phyloP scores from a whole-genome alignment of 2,113 vertebrate genomes.

The Cyanoramphus novaezelandiae region DNA sequence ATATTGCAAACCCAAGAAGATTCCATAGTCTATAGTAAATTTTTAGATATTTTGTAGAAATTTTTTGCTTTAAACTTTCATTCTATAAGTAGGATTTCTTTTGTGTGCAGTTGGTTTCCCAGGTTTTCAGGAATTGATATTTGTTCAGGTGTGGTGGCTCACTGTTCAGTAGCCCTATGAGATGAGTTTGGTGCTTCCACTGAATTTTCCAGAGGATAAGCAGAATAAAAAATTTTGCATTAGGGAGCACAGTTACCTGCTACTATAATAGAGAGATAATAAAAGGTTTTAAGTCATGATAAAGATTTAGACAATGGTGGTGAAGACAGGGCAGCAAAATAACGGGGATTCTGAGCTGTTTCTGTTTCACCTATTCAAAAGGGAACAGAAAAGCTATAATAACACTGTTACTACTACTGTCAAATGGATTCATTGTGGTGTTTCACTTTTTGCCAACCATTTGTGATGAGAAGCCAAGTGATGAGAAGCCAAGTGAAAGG shows the following conservation, averaged over 20 bases:
- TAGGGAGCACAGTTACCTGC: not conserved
- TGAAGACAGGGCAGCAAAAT: not conserved
- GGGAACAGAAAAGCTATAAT: not conserved
- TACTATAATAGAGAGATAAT: not conserved
- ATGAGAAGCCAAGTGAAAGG: not conserved
- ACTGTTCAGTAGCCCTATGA: not conserved
- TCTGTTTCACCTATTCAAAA: not conserved
- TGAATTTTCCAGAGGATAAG: not conserved
- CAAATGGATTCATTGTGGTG: not conserved
- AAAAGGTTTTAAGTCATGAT: not conserved
- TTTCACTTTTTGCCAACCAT: not conserved
- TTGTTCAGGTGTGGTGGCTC: not conserved
- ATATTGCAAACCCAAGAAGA: not conserved
- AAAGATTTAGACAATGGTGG: not conserved
- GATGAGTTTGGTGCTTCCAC: not conserved
- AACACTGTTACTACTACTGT: not conserved
- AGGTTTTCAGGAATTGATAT: not conserved
- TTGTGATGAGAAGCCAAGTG: not conserved
- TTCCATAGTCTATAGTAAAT: not conserved
- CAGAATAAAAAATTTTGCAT: not conserved
- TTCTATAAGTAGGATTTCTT: not conserved
- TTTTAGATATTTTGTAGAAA: not conserved
- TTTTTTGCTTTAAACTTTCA: not conserved
- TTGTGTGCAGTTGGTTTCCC: not conserved
- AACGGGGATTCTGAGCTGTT: not conserved